Percentiles rank a stretch among this genome's conserved stretches.
phyloP scores from a whole-genome alignment of 2,888 invertebrate species.

The Plagodis dolabraria region DNA sequence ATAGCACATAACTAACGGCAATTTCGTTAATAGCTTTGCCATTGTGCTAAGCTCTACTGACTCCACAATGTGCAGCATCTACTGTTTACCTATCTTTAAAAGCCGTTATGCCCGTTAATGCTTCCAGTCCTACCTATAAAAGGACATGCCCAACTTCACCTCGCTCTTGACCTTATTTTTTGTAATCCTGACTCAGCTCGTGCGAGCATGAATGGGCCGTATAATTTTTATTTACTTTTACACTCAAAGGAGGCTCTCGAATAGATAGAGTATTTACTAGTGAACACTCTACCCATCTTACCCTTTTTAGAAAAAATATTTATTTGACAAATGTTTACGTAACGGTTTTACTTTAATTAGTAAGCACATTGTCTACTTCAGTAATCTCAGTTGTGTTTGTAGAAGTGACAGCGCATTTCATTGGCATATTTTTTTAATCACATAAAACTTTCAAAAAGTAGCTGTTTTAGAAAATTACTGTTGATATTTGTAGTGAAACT shows the following conservation, averaged over 20 bases:
- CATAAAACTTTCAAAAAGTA: constrained; percentile 31
- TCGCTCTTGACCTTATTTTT: constrained; percentile 49
- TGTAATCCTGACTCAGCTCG: constrained; percentile 55
- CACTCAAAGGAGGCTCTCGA: constrained; percentile 67
- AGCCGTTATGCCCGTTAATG: constrained; percentile 33
- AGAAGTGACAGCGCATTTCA: constrained; percentile 29
- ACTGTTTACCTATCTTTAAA: constrained; percentile 35
- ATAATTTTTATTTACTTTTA: constrained; percentile 80
- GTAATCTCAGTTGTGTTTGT: constrained; percentile 18
- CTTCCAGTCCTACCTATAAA: constrained; percentile 39
- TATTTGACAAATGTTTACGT: constrained; percentile 62
- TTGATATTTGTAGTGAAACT: constrained; percentile 19
- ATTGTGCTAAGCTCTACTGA: constrained; percentile 14
- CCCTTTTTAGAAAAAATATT: constrained; percentile 61
- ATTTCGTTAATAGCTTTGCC: constrained; percentile 15
- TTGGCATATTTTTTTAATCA: constrained; percentile 30
- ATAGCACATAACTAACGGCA: constrained; percentile 13
- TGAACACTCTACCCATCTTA: constrained; percentile 57
- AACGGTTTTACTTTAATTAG: constrained; percentile 53
- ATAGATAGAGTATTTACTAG: constrained; percentile 35
- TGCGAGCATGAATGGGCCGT: constrained; percentile 70
- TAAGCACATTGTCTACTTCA: constrained; percentile 46
- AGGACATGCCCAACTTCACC: constrained; percentile 49
- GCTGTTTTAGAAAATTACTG: constrained; percentile 24
- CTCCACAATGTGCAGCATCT: constrained; percentile 19